phyloP scores from a whole-genome alignment of 2,888 invertebrate species.

The Ormyrus thymus region DNA sequence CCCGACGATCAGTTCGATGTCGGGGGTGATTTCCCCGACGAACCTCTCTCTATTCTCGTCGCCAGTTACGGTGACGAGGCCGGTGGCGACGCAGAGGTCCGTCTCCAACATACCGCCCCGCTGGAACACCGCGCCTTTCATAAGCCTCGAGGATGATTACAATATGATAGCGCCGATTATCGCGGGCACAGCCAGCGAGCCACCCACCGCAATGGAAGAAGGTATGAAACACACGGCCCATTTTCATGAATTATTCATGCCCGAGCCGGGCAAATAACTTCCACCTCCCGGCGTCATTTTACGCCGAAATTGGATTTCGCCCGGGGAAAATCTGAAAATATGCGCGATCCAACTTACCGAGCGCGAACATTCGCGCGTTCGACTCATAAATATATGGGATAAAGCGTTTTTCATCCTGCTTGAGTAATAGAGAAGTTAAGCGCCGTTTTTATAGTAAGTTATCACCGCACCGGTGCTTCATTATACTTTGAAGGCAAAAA shows the following conservation, averaged over 20 bases:
- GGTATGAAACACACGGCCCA: conserved; percentile 61
- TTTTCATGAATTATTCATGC: conserved; percentile 52
- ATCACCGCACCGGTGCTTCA: not conserved
- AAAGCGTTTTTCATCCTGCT: conserved; percentile 15
- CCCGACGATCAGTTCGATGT: conserved; percentile 89
- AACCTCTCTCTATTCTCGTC: conserved; percentile 90
- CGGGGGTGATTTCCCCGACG: conserved; percentile 92
- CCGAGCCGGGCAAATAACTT: conserved; percentile 21
- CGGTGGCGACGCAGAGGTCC: conserved; percentile 82
- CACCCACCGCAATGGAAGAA: conserved; percentile 72
- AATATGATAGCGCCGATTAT: conserved; percentile 90
- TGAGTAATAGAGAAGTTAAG: conserved; percentile 46
- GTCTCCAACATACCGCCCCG: conserved; percentile 77
- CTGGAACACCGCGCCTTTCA: conserved; percentile 91
- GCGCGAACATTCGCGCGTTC: conserved; percentile 19
- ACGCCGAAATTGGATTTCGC: conserved; percentile 53
- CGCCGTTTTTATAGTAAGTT: not conserved
- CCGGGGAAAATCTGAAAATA: conserved; percentile 46
- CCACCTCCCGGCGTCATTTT: conserved; percentile 26
- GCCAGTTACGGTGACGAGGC: conserved; percentile 80
- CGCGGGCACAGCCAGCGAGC: conserved; percentile 76
- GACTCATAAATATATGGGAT: conserved; percentile 43
- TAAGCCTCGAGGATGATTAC: conserved; percentile 95
- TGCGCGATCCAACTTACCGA: conserved; percentile 3
- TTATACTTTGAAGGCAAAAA: not conserved